Evolutionary conservation across 23 tunicate species (phyloP), one percentile per base, ranked within the genome.

Genomic region (Diplosoma virens): DNA sequence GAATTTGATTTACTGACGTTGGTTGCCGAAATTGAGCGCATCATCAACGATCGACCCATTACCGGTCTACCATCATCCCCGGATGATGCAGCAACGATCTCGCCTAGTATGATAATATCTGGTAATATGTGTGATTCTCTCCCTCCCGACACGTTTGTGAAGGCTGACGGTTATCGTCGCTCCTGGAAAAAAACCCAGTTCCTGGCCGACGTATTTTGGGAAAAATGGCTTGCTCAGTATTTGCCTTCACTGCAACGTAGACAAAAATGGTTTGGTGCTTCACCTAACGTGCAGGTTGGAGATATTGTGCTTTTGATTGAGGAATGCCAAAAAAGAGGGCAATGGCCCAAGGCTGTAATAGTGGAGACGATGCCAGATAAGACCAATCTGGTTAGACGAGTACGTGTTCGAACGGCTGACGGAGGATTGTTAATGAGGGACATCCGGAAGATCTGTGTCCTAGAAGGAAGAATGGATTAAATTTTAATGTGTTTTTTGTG

Each of bases 31-130:
- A 20, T 65, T 20, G 81, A 77, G 52, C 7, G 54, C 18, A 77
- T 77, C 21, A n/a, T 59, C 16, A 59, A 77, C 53, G 28, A 77
- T 52, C 72, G 81, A n/a, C 70, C 80, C 0, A 24, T 75, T 0
- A 75, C 80, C 28, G 18, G 0, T n/a, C 20, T 75, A 27, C 58
- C 33, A 0, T 69, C 54, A 11, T 59, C 58, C 34, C 46, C 80
- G 0, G 41, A 27, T 75, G 67, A 75, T 25, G 0, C 70, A 34
- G 0, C 28, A n/a, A 0, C 37, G 26, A 3, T 55, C 5, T 4
- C 24, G 21, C 63, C 63, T 25, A 55, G 20, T 55, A 14, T 41
- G 14, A 41, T 41, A 7, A 9, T 41, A 41, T 9, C 50, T 41
- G 50, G 50, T 14, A 7, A 9, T 35, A 4, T 61, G 35, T 71